Percentiles rank a stretch among this genome's conserved stretches.
Evolutionary conservation across 2,797 vertebrate genomes (phyloP).

Genomic region (Garrulus glandarius): DNA sequence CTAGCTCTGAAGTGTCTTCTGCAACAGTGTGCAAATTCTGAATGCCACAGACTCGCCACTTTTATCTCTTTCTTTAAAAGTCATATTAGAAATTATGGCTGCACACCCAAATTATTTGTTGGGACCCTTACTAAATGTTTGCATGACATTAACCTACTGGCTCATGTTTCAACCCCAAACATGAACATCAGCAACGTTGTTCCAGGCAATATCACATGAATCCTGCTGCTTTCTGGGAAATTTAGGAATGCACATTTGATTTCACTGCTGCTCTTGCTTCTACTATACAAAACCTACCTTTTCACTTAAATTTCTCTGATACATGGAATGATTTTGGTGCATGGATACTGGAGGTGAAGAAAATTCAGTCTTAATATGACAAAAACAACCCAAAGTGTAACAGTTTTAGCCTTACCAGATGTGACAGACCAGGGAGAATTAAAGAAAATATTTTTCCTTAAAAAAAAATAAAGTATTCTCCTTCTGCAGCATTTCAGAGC

Average conservation of each 20-base stretch:
- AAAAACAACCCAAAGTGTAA: not conserved
- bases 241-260: not conserved
- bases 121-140: not conserved
- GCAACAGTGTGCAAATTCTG: not conserved
- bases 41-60: not conserved
- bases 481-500: not conserved
- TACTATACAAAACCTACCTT: not conserved
- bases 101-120: not conserved
- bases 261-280: not conserved
- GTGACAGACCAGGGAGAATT: not conserved
- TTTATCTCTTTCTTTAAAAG: not conserved
- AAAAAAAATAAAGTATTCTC: not conserved
- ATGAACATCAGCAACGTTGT: rapidly evolving
- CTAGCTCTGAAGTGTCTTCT: not conserved
- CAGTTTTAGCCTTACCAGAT: not conserved
- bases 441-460: not conserved
- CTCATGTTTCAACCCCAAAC: not conserved
- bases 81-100: rapidly evolving
- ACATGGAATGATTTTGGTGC: not conserved
- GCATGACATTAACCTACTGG: not conserved
- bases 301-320: not conserved
- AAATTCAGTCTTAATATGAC: not conserved
- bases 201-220: not conserved
- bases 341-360: not conserved
- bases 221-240: not conserved